Evolutionary conservation across 2,113 vertebrate species (phyloP).

Genomic region (Laticauda laticaudata): DNA sequence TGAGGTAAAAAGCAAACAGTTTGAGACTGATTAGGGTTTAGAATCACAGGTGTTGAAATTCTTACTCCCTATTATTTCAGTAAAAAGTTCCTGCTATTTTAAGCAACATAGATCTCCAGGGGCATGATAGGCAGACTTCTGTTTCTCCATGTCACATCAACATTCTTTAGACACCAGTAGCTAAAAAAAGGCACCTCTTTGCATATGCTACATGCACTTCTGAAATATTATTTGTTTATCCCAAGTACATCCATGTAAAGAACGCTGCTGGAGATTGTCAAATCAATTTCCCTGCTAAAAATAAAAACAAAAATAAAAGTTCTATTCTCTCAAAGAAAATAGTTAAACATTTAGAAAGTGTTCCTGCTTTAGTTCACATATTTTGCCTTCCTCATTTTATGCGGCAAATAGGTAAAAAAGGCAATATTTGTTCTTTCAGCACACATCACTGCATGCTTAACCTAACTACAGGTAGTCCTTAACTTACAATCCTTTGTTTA

Average conservation of each 20-base stretch:
- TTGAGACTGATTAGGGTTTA: background rate
- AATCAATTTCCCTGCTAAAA: background rate
- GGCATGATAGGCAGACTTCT: background rate
- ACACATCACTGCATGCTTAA: background rate
- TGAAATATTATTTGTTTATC: background rate
- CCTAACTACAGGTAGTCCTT: background rate
- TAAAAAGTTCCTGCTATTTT: background rate
- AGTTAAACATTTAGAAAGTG: background rate
- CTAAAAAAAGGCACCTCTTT: background rate
- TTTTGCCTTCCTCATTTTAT: background rate
- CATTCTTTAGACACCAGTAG: background rate
- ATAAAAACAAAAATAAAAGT: background rate
- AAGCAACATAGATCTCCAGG: background rate
- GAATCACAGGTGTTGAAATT: background rate
- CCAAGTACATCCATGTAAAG: background rate
- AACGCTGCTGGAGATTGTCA: background rate
- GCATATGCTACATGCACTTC: background rate
- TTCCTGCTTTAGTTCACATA: background rate
- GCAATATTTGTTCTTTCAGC: background rate
- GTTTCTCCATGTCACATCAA: background rate
- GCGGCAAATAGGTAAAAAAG: background rate
- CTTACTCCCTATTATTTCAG: background rate
- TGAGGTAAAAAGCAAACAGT: background rate
- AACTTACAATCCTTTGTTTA: background rate
- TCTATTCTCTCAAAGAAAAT: background rate